Evolutionary conservation across 2,797 vertebrate genomes (phyloP).

Genomic region (Phoebastria nigripes): DNA sequence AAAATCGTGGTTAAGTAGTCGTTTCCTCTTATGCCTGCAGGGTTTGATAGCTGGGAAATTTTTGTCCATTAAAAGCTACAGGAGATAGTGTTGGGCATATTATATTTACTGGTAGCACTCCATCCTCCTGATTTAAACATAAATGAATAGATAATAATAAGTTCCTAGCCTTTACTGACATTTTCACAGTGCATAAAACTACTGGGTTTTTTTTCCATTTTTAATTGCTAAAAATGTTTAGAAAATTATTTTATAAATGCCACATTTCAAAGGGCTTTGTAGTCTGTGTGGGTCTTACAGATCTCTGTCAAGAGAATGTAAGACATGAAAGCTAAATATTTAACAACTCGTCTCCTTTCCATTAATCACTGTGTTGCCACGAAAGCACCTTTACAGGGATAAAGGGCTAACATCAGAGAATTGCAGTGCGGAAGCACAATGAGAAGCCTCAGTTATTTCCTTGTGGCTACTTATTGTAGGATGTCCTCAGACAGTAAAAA

Average conservation of each 20-base stretch:
- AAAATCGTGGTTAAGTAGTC: background rate
- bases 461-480: background rate
- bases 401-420: constrained; percentile 2
- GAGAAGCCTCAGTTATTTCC: background rate
- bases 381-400: background rate
- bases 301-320: constrained; percentile 4
- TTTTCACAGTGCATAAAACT: background rate
- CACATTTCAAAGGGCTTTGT: background rate
- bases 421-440: background rate
- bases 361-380: constrained; percentile 6
- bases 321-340: constrained; percentile 45
- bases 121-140: background rate
- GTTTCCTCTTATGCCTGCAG: background rate
- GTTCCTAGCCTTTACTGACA: background rate
- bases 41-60: background rate
- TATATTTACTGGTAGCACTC: background rate
- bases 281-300: background rate
- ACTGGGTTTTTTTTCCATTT: background rate
- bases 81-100: background rate
- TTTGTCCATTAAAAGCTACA: background rate
- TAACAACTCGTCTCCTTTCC: background rate
- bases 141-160: background rate
- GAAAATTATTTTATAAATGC: background rate
- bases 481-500: background rate
- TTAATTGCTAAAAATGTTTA: background rate